Evolutionary conservation across 2,888 invertebrate species (phyloP).

Genomic region (Theodoxus fluviatilis): DNA sequence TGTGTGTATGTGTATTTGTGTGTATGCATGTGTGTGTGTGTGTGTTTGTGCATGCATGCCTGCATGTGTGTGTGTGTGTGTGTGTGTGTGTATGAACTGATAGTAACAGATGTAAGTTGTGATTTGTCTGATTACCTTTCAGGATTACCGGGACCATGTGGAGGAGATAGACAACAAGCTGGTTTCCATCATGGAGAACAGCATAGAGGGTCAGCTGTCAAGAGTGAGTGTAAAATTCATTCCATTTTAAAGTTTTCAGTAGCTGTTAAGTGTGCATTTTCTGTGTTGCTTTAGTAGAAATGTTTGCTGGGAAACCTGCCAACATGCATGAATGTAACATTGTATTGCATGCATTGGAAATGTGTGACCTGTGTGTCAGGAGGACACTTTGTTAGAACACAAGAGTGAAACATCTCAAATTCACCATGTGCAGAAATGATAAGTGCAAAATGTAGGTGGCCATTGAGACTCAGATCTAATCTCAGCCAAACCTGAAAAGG

Average conservation of each 20-base stretch:
- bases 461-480: no score
- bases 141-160: constrained; percentile 79
- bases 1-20: not conserved
- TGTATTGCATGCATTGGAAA: no score
- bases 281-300: not conserved
- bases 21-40: constrained; percentile 6
- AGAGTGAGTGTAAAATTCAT: constrained; percentile 61
- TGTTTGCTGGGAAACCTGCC: not conserved
- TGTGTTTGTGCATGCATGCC: not conserved
- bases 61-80: not conserved
- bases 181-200: constrained; percentile 84
- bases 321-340: no score
- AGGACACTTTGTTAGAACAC: no score
- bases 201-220: constrained; percentile 80
- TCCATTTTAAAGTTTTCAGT: no score
- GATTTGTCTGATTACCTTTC: constrained; percentile 22
- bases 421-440: no score
- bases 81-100: not conserved
- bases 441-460: no score
- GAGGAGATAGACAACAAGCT: constrained; percentile 92
- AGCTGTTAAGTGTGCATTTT: not conserved
- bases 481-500: no score
- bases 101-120: not conserved
- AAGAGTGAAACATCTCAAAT: no score
- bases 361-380: no score